A percentile compares a stretch with the other conserved stretches of the same genome.
phyloP scores from a whole-genome alignment of 2,888 invertebrate genomes.

The Pristionchus japonicus region DNA sequence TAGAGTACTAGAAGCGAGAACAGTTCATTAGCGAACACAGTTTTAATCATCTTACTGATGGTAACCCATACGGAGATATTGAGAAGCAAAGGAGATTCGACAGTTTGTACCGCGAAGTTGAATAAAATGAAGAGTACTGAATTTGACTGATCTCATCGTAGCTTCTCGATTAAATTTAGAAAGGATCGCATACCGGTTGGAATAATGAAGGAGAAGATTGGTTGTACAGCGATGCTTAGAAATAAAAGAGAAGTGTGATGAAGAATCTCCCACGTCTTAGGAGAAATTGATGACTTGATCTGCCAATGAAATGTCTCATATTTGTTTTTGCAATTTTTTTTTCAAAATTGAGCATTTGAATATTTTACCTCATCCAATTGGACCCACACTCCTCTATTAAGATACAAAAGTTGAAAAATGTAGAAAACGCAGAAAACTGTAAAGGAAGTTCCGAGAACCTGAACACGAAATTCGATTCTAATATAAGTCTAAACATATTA shows the following conservation, averaged over 20 bases:
- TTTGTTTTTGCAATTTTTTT: background rate
- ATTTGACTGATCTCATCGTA: background rate
- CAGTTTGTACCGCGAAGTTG: background rate
- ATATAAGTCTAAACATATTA: too few relatives aligned
- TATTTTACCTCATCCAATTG: background rate
- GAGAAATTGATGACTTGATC: background rate
- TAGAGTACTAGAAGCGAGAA: background rate
- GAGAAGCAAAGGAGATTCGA: background rate
- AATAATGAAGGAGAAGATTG: background rate
- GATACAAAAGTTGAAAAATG: background rate
- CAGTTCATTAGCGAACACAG: background rate
- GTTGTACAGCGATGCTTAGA: background rate
- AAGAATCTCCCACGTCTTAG: conserved; percentile 11
- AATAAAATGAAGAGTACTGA: background rate
- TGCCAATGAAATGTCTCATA: background rate
- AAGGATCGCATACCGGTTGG: background rate
- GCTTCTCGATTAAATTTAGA: background rate
- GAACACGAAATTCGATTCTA: too few relatives aligned
- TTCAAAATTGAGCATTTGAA: background rate
- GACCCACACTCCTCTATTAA: background rate
- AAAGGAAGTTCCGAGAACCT: conserved; percentile 2
- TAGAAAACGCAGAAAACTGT: background rate
- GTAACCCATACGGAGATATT: background rate
- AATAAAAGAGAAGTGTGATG: conserved; percentile 25
- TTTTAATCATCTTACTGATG: background rate